Evolutionary conservation across 2,113 vertebrate genomes (phyloP), one percentile per base, ranked within the genome.

Genomic region (Malurus elegans): DNA sequence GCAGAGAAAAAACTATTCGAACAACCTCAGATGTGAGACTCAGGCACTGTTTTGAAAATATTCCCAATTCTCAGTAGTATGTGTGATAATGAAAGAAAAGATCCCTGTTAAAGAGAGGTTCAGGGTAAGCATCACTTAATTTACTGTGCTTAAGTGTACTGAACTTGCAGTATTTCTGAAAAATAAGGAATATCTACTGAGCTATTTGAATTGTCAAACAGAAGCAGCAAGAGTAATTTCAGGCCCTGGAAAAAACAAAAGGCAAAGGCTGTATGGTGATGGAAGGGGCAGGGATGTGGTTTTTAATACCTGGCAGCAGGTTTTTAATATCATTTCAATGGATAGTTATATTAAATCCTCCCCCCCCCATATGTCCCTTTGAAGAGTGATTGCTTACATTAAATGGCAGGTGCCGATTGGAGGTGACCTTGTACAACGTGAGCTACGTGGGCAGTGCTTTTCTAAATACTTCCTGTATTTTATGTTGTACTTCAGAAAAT

Each of bases 101-200:
- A n/a, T 85, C 23, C 21, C 29, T 45, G 25, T 61, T 86, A 58
- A 56, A 57, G 71, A 71, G 62, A n/a, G 32, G 6, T 47, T 86
- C 32, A n/a, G 69, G 32, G 42, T 80, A 80, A 91, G 74, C 71
- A 66, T 34, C 44, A 14, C 45, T 82, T 88, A 65, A 15, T 83
- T 86, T 66, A 47, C 51, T 81, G 54, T 73, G 26, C 60, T 70
- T 50, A 66, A 76, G 50, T 32, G 38, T 86, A 69, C 54, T 94
- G 88, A 86, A 61, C 42, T 85, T 81, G 18, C 47, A 91, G n/a
- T n/a, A n/a, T 93, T 78, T 71, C 48, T 72, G 20, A 73, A 60
- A 58, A 70, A 31, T 12, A 73, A 50, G 13, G 23, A 57, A 5
- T 71, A 18, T 69, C 40, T 88, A 75, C 31, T 69, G 48, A 88